Percentiles rank a stretch among this genome's conserved stretches.
Evolutionary conservation across 2,797 vertebrate genomes (phyloP).

Genomic region (Geotrypetes seraphini): DNA sequence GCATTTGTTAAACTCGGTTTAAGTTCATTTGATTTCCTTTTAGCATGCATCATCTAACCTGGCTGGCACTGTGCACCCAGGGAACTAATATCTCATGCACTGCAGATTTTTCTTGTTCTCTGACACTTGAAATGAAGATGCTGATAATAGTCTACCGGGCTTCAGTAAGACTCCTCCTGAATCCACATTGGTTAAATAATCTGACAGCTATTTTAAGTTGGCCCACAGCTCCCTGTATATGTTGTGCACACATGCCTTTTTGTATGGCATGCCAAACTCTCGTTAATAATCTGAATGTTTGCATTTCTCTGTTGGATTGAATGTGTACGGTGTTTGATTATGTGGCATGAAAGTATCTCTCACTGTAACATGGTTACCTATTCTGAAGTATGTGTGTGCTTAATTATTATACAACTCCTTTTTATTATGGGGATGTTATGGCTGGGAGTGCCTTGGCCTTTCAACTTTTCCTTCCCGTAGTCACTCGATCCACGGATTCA

Average conservation of each 20-base stretch:
- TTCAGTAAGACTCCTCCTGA: conserved; percentile 39
- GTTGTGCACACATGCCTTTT: conserved; percentile 21
- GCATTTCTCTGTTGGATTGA: conserved; percentile 47
- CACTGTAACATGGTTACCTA: conserved; percentile 18
- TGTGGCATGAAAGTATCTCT: conserved; percentile 39
- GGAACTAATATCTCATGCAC: conserved; percentile 47
- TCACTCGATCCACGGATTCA: no score
- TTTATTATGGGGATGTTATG: no score
- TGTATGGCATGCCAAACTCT: conserved; percentile 37
- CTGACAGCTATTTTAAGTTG: conserved; percentile 16
- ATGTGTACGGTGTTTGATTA: conserved; percentile 46
- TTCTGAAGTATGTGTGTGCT: conserved; percentile 32
- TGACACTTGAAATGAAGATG: no score
- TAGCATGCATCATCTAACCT: conserved; percentile 62
- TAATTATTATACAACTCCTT: conserved; percentile 34
- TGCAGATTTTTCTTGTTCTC: conserved; percentile 47
- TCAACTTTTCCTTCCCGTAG: no score
- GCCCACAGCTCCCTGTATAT: neutral
- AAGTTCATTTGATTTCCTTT: conserved; percentile 48
- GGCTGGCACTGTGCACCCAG: conserved; percentile 37
- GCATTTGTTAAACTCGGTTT: conserved; percentile 45
- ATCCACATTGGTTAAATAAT: conserved; percentile 29
- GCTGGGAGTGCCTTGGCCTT: no score
- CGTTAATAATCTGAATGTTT: conserved; percentile 53
- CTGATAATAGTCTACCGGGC: conserved; percentile 44